Evolutionary conservation across 2,113 vertebrate genomes (phyloP).

Genomic region (Nematolebias whitei): DNA sequence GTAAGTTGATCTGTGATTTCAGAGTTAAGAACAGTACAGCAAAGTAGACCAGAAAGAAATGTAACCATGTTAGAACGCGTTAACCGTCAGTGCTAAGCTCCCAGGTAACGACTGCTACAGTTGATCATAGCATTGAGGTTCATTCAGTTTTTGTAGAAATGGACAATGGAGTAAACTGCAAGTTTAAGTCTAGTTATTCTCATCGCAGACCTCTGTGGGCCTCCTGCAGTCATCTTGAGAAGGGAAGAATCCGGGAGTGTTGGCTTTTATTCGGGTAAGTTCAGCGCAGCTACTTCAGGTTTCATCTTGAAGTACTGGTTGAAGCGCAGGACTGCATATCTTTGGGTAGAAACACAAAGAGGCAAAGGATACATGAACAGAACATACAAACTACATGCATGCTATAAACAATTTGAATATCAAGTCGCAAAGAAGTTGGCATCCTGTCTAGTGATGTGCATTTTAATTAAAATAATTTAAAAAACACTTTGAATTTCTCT

Average conservation of each 20-base stretch:
- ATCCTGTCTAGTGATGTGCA: too few relatives aligned
- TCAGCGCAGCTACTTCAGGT: constrained; percentile 84
- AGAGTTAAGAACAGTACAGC: not conserved
- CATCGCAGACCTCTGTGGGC: constrained; percentile 36
- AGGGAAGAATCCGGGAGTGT: constrained; percentile 4
- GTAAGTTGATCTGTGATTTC: constrained; percentile 4
- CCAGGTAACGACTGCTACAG: constrained; percentile 2
- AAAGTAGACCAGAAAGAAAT: not conserved
- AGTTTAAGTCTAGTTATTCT: constrained; percentile 43
- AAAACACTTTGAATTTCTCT: too few relatives aligned
- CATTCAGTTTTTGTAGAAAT: constrained; percentile 2
- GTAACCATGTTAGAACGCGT: constrained; percentile 28
- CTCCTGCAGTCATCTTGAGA: constrained; percentile 23
- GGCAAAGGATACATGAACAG: not conserved
- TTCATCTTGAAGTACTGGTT: constrained; percentile 99
- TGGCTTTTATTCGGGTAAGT: constrained; percentile 85
- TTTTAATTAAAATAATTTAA: too few relatives aligned
- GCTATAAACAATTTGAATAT: too few relatives aligned
- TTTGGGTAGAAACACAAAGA: constrained; percentile 49
- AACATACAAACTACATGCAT: not conserved
- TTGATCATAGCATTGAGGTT: constrained; percentile 19
- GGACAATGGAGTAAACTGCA: constrained; percentile 31
- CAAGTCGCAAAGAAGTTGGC: too few relatives aligned
- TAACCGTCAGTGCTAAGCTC: not conserved
- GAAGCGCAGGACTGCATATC: constrained; percentile 95